Base-by-base conservation (phyloP, 2,113 vertebrate genomes). In the Percina caprodes region DNA sequence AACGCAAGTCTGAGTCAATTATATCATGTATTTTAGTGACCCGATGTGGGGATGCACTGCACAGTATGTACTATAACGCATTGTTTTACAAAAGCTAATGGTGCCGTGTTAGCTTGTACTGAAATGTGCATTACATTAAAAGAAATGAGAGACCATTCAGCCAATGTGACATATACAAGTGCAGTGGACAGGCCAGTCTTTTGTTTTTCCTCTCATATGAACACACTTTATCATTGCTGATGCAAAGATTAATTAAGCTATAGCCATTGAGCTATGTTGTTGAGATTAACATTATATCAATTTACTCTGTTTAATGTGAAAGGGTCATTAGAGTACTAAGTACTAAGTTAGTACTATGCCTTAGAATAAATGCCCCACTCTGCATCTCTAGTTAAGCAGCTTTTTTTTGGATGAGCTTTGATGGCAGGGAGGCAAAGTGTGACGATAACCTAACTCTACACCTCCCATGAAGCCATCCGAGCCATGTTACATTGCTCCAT, bases 11-110 rank as follows among this genome's bases (percentile, higher is more conserved):
- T 54, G 65, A n/a, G 21, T 51, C 13, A 26, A 35, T 72, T 45
- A 52, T 16, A 59, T 79, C 75, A 82, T 65, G 61, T 26, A 11
- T 52, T 69, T 79, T 48, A 33, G 46, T 24, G 68, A 52, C n/a
- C 51, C 42, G 35, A 60, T 82, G 61, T 76, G 63, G 26, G 13
- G 71, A 46, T 65, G 60, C 8, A 51, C 19, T 33, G 4, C 8
- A 51, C 19, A 24, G 4, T 49, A 58, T 5, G 15, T 55, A 46
- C 13, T 61, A 18, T 19, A 49, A 46, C 0, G 0, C 42, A 58
- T 23, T 56, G 14, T 58, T 69, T 71, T 18, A 46, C 49, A 68
- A 26, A 56, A 33, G 49, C 45, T 33, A 45, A 67, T 9, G 3
- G 12, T 21, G 21, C 16, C 13, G 2, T 54, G 69, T 35, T 58